Base-by-base conservation (phyloP, 2,113 vertebrate genomes). In the Mastomys natalensis region DNA sequence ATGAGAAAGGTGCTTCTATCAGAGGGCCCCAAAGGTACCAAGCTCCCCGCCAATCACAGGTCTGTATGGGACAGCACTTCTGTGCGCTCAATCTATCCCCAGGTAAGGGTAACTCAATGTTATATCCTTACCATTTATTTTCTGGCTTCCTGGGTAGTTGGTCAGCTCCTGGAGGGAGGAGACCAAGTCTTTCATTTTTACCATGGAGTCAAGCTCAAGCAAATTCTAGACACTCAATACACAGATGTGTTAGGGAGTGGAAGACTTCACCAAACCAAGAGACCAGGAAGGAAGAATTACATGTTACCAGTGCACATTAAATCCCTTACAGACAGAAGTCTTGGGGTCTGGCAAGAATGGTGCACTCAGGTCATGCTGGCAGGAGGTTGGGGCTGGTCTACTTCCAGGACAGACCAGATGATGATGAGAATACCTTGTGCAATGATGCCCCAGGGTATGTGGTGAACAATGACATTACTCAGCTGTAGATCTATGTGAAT, bases 401-500 rank as follows among this genome's bases (percentile, higher is more conserved):
- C 87, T 94, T 95, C 95, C 95, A 97, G 94, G 90, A 70, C 0
- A 92, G 31, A 43, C 48, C 40, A 74, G 11, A 16, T n/a, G 9
- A 89, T 96, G 64, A 58, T 85, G 62, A 72, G 22, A 45, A 34
- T 40, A 72, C 70, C 87, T 70, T 68, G 51, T 37, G 70, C 58
- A 53, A 21, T 21, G 58, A 90, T n/a, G 87, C 92, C 89, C 60
- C 12, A 4, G 90, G 80, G 89, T 90, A 80, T n/a, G n/a, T n/a
- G 45, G 80, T 66, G 78, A 88, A 34, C 58, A 31, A 9, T 26
- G 45, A 92, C 55, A 84, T 95, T 92, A 95, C 60, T 97, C 97
- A 97, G 87, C 62, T 45, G 84, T 96, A n/a, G 40, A 73, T 95
- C 66, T n/a, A n/a, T n/a, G n/a, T n/a, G n/a, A n/a, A n/a, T n/a